Evolutionary conservation across 2,113 vertebrate species (phyloP).

Genomic region (Ctenomys sociabilis): DNA sequence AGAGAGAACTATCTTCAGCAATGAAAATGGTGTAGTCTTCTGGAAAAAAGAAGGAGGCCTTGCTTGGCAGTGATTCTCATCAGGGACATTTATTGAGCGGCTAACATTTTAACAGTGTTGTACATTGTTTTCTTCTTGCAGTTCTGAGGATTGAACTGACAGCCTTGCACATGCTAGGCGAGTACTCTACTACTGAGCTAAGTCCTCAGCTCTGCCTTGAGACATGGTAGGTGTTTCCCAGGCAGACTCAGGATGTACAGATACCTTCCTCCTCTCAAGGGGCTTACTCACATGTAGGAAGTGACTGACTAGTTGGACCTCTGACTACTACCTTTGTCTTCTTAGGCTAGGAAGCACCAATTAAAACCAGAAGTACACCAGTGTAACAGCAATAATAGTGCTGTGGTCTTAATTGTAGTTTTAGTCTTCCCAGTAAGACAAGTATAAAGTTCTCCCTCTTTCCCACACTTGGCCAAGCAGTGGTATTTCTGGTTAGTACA

Average conservation of each 20-base stretch:
- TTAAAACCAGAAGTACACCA: conserved; percentile 41
- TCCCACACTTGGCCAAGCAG: not conserved
- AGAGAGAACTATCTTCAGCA: not conserved
- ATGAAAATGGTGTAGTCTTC: not conserved
- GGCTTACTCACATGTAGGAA: not conserved
- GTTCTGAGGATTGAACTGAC: not conserved
- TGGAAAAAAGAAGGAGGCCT: conserved; percentile 21
- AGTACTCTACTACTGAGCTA: not conserved
- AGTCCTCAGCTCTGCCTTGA: not conserved
- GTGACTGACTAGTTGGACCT: not conserved
- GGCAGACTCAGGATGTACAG: not conserved
- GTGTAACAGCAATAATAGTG: not conserved
- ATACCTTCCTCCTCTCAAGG: not conserved
- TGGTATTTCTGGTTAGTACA: not conserved
- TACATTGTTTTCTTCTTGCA: not conserved
- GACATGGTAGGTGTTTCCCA: not conserved
- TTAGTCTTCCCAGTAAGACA: not conserved
- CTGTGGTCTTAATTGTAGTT: not conserved
- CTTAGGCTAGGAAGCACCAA: not conserved
- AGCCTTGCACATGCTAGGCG: not conserved
- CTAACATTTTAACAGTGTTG: conserved; percentile 30
- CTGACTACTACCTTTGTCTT: not conserved
- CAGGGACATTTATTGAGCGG: conserved; percentile 57
- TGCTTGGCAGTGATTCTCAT: not conserved
- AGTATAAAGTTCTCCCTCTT: not conserved